Evolutionary conservation across 2,797 vertebrate genomes (phyloP).

Genomic region (Morelia viridis): DNA sequence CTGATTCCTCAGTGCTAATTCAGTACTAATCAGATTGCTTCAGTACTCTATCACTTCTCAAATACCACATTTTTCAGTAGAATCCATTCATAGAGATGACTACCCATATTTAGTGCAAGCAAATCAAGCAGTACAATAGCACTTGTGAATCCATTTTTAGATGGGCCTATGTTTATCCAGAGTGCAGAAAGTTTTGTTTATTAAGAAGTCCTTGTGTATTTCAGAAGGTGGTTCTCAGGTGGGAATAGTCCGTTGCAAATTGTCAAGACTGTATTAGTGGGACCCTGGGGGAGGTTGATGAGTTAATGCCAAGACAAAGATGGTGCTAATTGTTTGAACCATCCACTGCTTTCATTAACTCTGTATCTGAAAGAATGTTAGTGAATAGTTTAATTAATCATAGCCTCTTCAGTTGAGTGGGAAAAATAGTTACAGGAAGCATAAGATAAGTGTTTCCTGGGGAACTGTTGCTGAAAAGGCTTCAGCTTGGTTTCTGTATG

Average conservation of each 20-base stretch:
- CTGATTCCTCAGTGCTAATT: background rate
- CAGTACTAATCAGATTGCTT: background rate
- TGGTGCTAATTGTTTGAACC: constrained; percentile 63
- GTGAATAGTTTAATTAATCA: constrained; percentile 58
- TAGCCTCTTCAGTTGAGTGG: constrained; percentile 46
- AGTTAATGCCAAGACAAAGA: constrained; percentile 46
- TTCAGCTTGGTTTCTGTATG: constrained; percentile 30
- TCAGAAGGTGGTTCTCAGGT: constrained; percentile 6
- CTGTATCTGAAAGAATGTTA: constrained; percentile 42
- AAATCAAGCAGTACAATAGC: background rate
- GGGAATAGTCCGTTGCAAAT: constrained; percentile 28
- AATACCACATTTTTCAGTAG: background rate
- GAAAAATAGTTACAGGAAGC: constrained; percentile 46
- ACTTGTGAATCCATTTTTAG: background rate
- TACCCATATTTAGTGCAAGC: background rate
- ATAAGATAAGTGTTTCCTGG: constrained; percentile 58
- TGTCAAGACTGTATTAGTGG: constrained; percentile 48
- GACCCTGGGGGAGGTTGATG: constrained; percentile 12
- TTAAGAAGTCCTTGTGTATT: background rate
- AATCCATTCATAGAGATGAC: background rate
- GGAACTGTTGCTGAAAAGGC: constrained; percentile 56
- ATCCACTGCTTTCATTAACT: constrained; percentile 57
- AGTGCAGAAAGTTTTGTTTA: background rate
- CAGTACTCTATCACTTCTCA: too few relatives aligned
- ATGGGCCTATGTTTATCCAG: accelerated